Base-by-base conservation (phyloP, 2,888 invertebrate genomes). In the Cephonodes hylas region DNA sequence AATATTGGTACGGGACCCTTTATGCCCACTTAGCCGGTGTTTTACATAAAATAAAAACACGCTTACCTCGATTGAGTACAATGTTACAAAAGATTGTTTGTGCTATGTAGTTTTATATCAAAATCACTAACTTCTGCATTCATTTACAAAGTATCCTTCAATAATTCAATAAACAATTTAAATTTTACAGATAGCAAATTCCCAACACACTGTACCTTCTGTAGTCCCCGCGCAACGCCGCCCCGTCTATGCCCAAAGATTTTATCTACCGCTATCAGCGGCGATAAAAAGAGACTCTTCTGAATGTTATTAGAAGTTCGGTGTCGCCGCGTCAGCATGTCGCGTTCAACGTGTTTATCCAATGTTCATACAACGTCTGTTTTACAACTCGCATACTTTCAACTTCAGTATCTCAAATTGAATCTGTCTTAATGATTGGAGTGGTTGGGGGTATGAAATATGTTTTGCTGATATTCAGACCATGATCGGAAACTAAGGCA, bases 241-340 rank as follows among this genome's bases (percentile, higher is more conserved):
- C 45, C 42, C 45, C 45, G 42, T 60, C 60, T 53, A 53, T 53
- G 42, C 42, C 60, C 25, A 45, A 58, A 56, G 61, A 61, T 61
- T 27, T 42, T 57, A 61, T 61, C 61, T 61, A 42, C 34, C 56
- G 61, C 31, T 27, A 57, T 57, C 56, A 57, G 42, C 23, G 20
- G 6, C 61, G 34, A 61, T 61, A 61, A 61, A 61, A 56, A 56
- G 25, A 7, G 45, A 44, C 57, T 61, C 42, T 15, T 22, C 34
- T 56, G 56, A 56, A 61, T 57, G 57, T 61, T 57, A 45, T 57
- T 61, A 57, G 53, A 44, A 57, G 61, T 61, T 61, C 15, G 15
- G 23, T 38, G 42, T 42, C 18, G 8, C 18, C 53, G 31, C 53
- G 53, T 53, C 53, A 53, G 53, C 53, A 31, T 53, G 53, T 27